A percentile compares a stretch with the other conserved stretches of the same genome.
phyloP scores from a whole-genome alignment of 2,797 vertebrate genomes.

The Trachops cirrhosus region DNA sequence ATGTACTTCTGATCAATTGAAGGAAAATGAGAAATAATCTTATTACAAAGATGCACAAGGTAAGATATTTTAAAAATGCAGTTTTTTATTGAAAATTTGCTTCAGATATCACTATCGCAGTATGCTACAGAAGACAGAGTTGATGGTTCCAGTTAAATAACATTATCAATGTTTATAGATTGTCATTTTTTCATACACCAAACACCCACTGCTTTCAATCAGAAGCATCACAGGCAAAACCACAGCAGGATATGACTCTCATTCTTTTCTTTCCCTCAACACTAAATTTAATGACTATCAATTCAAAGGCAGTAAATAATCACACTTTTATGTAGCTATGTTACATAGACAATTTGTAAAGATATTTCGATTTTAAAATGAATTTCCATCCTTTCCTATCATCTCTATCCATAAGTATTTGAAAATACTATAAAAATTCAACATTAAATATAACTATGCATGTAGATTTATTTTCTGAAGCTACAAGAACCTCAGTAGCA shows the following conservation, averaged over 20 bases:
- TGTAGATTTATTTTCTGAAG: background rate
- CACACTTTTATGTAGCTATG: background rate
- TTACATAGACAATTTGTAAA: background rate
- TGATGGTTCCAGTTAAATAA: background rate
- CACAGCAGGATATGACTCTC: background rate
- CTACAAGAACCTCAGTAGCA: background rate
- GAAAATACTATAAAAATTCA: background rate
- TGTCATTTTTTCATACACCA: background rate
- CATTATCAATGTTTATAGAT: conserved; percentile 20
- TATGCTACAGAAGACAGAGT: conserved; percentile 32
- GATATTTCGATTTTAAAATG: background rate
- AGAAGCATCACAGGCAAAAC: conserved; percentile 30
- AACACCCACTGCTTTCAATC: background rate
- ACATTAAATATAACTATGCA: background rate
- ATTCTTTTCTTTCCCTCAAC: background rate
- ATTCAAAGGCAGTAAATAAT: conserved; percentile 18
- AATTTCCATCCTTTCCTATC: background rate
- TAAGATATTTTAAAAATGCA: background rate
- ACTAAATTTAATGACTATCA: conserved; percentile 27
- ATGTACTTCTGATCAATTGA: conserved; percentile 29
- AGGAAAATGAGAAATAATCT: conserved; percentile 49
- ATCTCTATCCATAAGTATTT: background rate
- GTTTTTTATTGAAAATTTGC: background rate
- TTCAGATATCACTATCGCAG: background rate
- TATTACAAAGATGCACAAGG: background rate